Evolutionary conservation across 1,140 invertebrate species (phyloP).

Genomic region (Drosophila miranda): DNA sequence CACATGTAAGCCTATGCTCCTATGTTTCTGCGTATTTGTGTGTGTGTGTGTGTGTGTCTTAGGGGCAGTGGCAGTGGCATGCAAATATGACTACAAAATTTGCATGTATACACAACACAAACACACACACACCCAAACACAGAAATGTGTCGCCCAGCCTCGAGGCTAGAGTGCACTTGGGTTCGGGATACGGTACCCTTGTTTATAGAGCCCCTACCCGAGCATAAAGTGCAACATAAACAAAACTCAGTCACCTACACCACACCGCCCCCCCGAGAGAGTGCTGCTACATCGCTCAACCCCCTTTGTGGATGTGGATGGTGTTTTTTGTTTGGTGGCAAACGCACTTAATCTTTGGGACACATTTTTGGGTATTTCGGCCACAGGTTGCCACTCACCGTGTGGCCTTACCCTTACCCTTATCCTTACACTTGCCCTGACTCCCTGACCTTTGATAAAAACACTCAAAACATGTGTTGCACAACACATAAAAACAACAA

Average conservation of each 20-base stretch:
- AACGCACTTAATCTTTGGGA: conserved; percentile 69
- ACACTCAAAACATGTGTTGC: conserved; percentile 44
- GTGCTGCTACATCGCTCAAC: not conserved
- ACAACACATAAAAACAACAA: conserved; percentile 32
- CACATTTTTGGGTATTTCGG: conserved; percentile 45
- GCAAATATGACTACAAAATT: conserved; percentile 70
- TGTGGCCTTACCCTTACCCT: conserved; percentile 1
- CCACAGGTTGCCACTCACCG: conserved; percentile 58
- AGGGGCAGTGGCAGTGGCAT: conserved; percentile 15
- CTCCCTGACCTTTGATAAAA: conserved; percentile 39
- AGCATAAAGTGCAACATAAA: conserved; percentile 72
- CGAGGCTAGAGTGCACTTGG: conserved; percentile 61
- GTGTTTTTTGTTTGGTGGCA: conserved; percentile 4
- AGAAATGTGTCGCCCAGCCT: not conserved
- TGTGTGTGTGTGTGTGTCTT: conserved; percentile 7
- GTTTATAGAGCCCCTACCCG: conserved; percentile 56
- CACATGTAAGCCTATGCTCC: conserved; percentile 12
- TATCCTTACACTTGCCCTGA: not conserved
- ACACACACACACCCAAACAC: conserved; percentile 6
- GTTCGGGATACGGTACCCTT: conserved; percentile 23
- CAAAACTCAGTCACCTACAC: conserved; percentile 41
- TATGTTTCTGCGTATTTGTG: not conserved
- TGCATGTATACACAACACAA: conserved; percentile 48
- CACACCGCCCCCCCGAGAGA: not conserved
- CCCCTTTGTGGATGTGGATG: not conserved